Conservation (phyloP, 2,888 invertebrate species). For the Callosobruchus maculatus region DNA sequence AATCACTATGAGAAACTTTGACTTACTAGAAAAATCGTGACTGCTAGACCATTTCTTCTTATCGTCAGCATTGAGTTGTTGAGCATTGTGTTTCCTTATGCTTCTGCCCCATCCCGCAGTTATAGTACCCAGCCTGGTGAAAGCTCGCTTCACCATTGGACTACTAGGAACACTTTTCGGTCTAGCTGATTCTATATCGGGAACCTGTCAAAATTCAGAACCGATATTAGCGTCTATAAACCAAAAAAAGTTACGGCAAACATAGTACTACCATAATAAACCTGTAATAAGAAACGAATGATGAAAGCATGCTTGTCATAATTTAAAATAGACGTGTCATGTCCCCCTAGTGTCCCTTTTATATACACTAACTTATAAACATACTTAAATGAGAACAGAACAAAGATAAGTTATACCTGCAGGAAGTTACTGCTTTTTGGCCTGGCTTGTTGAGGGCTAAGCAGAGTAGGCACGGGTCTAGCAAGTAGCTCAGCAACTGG, state of each 20-base stretch:
- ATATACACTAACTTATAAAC: too few species aligned
- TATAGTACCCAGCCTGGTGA: slow-evolving; percentile 84
- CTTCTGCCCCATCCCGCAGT: slow-evolving; percentile 89
- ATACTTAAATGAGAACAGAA: too few species aligned
- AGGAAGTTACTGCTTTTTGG: slow-evolving; percentile 89
- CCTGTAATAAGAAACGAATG: too few species aligned
- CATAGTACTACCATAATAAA: too few species aligned
- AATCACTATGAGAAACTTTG: too few species aligned
- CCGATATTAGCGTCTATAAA: too few species aligned
- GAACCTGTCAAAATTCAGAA: slow-evolving; percentile 43
- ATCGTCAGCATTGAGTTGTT: slow-evolving; percentile 78
- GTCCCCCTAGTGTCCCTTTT: too few species aligned
- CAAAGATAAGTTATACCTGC: slow-evolving; percentile 53
- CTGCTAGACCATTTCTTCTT: slow-evolving; percentile 86
- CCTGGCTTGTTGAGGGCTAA: slow-evolving; percentile 81
- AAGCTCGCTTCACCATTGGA: slow-evolving; percentile 90
- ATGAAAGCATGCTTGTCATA: too few species aligned
- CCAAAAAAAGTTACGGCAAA: neutral
- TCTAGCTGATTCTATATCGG: slow-evolving; percentile 82
- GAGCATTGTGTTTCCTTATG: slow-evolving; percentile 71
- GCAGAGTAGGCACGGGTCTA: slow-evolving; percentile 79
- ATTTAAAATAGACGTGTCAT: too few species aligned
- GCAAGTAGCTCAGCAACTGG: slow-evolving; percentile 86
- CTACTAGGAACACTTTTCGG: slow-evolving; percentile 93
- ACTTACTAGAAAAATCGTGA: slow-evolving; percentile 87